Base-by-base conservation (phyloP, 1,140 invertebrate species). In the Trypoxylus dichotomus region DNA sequence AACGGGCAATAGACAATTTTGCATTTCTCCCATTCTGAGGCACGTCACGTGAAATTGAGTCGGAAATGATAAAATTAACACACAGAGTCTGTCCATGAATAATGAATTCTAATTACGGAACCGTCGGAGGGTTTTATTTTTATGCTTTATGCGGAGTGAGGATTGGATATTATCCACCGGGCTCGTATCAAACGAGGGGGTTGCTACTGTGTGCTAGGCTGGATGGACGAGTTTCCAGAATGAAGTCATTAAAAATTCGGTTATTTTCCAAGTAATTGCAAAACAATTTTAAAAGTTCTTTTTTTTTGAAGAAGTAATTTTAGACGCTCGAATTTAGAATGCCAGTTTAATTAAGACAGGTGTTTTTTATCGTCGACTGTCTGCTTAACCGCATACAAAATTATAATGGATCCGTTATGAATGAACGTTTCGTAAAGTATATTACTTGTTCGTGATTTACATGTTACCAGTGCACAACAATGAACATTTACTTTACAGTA, bases 61-160 rank as follows among this genome's bases (percentile, higher is more conserved):
- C 27, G 60, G 60, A 68, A 68, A 68, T 25, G 60, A 24, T 68
- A 68, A 68, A 68, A 68, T 68, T 68, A 27, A 68, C 60, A 68
- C 58, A 60, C 60, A 68, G 60, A 68, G 7, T 68, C 24, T 25
- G 60, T 68, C 24, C 60, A 27, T 68, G 60, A 68, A 68, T 68
- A 68, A 68, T 68, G 60, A 68, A 68, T 68, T 68, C 60, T 68
- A 68, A 68, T 68, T 68, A 68, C 60, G 24, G 24, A 27, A 68
- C 60, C 19, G 19, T 68, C 19, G 27, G 21, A 27, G 47, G 15
- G 24, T 10, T 68, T 24, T 68, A 68, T 24, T 68, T 68, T 68
- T 68, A 68, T 68, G 24, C 10, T 68, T 68, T 68, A 68, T 8
- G 7, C 60, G 24, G 6, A 54, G 47, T 6, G 19, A 68, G 27